phyloP scores from a whole-genome alignment of 2,888 invertebrate genomes.

The Hydropsyche betteni region DNA sequence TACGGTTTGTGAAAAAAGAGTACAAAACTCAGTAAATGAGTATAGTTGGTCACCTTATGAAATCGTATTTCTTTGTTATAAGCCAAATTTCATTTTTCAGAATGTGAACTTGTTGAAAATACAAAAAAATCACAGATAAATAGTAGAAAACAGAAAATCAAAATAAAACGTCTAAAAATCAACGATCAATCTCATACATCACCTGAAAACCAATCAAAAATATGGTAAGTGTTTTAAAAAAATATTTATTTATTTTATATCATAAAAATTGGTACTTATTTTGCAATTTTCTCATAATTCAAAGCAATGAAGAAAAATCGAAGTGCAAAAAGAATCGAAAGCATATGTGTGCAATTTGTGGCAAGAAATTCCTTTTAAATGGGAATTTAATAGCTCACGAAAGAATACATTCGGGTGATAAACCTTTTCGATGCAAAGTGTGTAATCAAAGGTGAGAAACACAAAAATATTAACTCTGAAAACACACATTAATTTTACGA shows the following conservation, averaged over 20 bases:
- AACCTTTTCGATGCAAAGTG: slow-evolving; percentile 43
- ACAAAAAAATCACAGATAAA: not conserved
- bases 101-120: not conserved
- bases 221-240: not conserved
- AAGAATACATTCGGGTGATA: slow-evolving; percentile 49
- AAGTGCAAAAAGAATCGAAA: slow-evolving; percentile 39
- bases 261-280: not conserved
- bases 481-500: slow-evolving; percentile 18
- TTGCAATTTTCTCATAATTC: not conserved
- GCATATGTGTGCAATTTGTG: slow-evolving; percentile 50
- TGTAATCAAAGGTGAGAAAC: slow-evolving; percentile 46
- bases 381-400: slow-evolving; percentile 48
- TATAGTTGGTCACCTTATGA: too few relatives aligned
- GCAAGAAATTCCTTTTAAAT: slow-evolving; percentile 46
- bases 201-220: not conserved
- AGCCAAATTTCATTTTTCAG: too few relatives aligned
- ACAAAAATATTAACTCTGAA: not conserved
- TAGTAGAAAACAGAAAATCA: not conserved
- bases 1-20: too few relatives aligned
- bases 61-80: too few relatives aligned
- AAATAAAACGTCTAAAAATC: not conserved
- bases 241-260: not conserved
- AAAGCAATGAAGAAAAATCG: slow-evolving; percentile 18
- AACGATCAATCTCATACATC: not conserved
- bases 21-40: too few relatives aligned